Evolutionary conservation across 2,113 vertebrate genomes (phyloP).

Genomic region (Anser brachyrhynchus): DNA sequence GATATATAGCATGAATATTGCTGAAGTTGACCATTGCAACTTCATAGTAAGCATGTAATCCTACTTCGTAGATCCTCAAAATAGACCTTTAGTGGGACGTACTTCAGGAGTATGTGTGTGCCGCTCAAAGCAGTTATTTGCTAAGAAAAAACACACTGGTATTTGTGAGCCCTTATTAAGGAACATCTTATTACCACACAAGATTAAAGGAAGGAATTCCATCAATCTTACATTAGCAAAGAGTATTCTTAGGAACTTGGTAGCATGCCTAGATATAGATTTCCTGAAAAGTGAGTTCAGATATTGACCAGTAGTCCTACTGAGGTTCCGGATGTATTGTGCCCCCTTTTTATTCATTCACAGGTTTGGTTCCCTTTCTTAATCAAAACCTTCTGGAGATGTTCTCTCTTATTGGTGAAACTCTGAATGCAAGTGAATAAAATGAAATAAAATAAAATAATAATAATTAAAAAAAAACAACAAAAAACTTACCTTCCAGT

Average conservation of each 20-base stretch:
- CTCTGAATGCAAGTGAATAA: neutral
- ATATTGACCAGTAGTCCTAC: neutral
- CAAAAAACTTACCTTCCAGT: neutral
- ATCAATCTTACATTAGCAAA: neutral
- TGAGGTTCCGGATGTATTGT: neutral
- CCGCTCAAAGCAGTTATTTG: neutral
- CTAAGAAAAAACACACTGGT: neutral
- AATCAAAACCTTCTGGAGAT: neutral
- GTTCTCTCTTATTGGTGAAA: neutral
- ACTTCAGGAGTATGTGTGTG: neutral
- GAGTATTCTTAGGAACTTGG: neutral
- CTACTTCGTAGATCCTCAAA: neutral
- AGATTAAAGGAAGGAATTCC: neutral
- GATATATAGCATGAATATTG: neutral
- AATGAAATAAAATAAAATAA: too few relatives aligned
- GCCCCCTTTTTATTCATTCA: neutral
- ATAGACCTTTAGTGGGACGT: neutral
- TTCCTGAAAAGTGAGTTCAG: neutral
- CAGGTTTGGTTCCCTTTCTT: neutral
- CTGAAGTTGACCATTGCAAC: neutral
- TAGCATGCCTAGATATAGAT: neutral
- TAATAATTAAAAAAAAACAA: neutral
- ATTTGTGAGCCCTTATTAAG: neutral
- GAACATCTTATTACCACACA: neutral
- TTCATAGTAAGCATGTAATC: neutral